Evolutionary conservation across 2,113 vertebrate species (phyloP).

Genomic region (Prolemur simus): DNA sequence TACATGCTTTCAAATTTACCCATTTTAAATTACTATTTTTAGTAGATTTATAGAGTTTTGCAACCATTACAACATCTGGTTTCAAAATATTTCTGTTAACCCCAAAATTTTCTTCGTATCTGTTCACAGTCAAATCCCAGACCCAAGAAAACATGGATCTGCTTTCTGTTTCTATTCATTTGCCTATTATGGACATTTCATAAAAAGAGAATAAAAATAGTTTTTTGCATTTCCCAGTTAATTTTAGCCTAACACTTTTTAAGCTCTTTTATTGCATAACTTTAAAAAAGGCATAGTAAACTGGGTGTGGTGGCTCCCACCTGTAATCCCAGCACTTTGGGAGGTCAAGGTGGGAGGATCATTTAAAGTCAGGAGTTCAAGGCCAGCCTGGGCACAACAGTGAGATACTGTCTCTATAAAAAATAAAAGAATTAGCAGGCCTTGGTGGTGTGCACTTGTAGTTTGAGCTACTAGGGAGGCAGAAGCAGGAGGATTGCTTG

Average conservation of each 20-base stretch:
- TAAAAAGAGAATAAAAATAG: not conserved
- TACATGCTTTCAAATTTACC: not conserved
- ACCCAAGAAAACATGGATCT: not conserved
- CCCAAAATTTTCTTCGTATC: not conserved
- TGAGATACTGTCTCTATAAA: too few relatives aligned
- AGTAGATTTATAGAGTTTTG: not conserved
- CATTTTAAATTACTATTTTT: not conserved
- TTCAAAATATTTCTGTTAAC: not conserved
- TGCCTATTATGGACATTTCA: not conserved
- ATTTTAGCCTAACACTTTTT: slow-evolving; percentile 20
- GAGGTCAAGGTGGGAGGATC: too few relatives aligned
- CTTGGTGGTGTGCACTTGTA: too few relatives aligned
- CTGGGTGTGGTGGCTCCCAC: too few relatives aligned
- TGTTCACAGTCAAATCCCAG: not conserved
- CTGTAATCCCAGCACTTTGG: too few relatives aligned
- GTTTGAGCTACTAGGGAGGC: too few relatives aligned
- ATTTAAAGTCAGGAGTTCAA: too few relatives aligned
- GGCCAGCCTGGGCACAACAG: too few relatives aligned
- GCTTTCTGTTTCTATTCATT: not conserved
- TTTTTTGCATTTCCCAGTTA: not conserved
- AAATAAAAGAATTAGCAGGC: too few relatives aligned
- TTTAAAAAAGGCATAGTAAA: not conserved
- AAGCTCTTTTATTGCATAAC: not conserved
- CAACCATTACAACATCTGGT: not conserved
- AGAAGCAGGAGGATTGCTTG: too few relatives aligned